These are phyloP conservation scores for Tenthredo mesomela DNA, from an alignment of 2,888 invertebrate species.

Conservation along the genomic window DNA sequence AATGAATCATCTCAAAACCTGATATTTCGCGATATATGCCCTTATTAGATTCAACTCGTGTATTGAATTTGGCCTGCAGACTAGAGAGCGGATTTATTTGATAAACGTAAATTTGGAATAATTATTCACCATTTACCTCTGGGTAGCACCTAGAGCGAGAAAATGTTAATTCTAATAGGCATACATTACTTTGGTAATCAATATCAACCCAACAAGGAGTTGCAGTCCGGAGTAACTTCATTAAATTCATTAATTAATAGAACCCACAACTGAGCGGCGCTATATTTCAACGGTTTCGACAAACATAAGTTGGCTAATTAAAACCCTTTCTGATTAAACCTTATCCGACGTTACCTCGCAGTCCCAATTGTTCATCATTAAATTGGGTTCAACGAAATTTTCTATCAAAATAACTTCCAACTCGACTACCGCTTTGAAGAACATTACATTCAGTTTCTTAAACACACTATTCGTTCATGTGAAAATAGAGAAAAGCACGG, in stretches of 20 bases:
- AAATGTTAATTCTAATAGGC: not conserved
- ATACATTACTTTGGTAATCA: slow-evolving; percentile 23
- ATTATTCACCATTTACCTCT: not conserved
- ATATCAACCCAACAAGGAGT: not conserved
- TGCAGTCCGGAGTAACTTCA: slow-evolving; percentile 2
- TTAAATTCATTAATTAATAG: slow-evolving; percentile 25
- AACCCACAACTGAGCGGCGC: not conserved
- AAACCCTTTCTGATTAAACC: not conserved
- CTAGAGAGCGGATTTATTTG: not conserved
- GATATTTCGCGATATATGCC: too few relatives aligned
- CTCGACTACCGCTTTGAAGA: not conserved
- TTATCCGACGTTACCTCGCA: not conserved
- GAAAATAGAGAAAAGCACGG: too few relatives aligned
- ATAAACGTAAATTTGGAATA: not conserved
- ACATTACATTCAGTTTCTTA: not conserved
- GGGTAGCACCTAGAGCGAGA: not conserved
- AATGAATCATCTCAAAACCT: too few relatives aligned
- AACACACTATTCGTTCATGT: too few relatives aligned
- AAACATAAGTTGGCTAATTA: slow-evolving; percentile 10
- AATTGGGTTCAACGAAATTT: not conserved
- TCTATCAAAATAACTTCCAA: not conserved
- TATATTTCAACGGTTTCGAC: slow-evolving; percentile 3
- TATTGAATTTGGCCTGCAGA: not conserved
- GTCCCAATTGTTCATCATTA: not conserved
- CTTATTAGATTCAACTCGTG: too few relatives aligned